A percentile compares a stretch with the other conserved stretches of the same genome.
These are phyloP conservation scores for Halictus quadricinctus DNA, from an alignment of 2,888 invertebrate genomes.

Conservation along the genomic window DNA sequence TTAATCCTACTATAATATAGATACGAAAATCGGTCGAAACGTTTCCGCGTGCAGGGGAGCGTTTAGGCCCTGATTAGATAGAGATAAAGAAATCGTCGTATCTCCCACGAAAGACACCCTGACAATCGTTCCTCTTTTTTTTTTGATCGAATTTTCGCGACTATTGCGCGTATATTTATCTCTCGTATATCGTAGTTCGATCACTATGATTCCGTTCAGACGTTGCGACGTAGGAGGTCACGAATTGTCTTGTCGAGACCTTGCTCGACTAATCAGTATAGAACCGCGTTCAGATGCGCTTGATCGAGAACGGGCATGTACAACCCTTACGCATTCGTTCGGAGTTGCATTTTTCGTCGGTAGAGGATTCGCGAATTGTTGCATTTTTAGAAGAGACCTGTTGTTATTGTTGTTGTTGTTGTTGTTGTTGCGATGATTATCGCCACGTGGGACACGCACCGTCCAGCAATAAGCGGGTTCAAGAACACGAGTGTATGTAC, in stretches of 20 bases:
- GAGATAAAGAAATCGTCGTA: slow-evolving; percentile 39
- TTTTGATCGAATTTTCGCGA: slow-evolving; percentile 47
- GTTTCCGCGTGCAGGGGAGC: slow-evolving; percentile 13
- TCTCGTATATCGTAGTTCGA: slow-evolving; percentile 17
- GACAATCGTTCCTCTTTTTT: slow-evolving; percentile 67
- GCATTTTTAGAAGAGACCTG: not conserved
- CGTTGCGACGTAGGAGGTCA: slow-evolving; percentile 46
- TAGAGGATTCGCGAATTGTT: not conserved
- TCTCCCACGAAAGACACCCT: slow-evolving; percentile 45
- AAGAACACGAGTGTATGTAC: not conserved
- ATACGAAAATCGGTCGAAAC: slow-evolving; percentile 17
- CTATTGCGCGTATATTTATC: slow-evolving; percentile 28
- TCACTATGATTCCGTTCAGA: slow-evolving; percentile 35
- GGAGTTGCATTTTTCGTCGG: not conserved
- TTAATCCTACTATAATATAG: slow-evolving; percentile 37
- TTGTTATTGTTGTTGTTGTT: not conserved
- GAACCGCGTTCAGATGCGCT: slow-evolving; percentile 37
- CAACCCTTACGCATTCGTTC: not conserved
- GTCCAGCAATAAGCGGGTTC: not conserved
- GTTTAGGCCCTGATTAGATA: slow-evolving; percentile 31
- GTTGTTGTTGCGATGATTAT: not conserved
- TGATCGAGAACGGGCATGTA: slow-evolving; percentile 35
- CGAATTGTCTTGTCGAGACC: slow-evolving; percentile 46
- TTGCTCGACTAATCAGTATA: slow-evolving; percentile 37
- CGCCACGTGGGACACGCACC: not conserved